Conservation (phyloP, 2,797 vertebrate genomes). For the Coregonus ussuriensis region DNA sequence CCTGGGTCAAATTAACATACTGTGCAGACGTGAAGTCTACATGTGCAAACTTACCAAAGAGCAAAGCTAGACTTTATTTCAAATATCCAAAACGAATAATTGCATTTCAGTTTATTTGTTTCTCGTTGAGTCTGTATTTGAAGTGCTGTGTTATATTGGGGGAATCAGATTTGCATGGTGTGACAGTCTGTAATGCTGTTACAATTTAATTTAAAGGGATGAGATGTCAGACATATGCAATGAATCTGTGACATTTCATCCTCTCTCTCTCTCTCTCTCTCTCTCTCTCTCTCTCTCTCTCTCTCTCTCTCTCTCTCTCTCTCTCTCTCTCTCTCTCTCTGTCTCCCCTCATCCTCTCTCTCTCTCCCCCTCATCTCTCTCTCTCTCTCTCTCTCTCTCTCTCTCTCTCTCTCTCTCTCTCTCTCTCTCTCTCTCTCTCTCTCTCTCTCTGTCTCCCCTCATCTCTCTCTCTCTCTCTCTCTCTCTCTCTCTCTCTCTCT, state of each 20-base stretch:
- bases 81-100: slow-evolving; percentile 13
- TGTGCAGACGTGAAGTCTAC: no score
- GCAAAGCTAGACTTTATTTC: background rate
- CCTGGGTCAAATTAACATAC: no score
- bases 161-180: slow-evolving; percentile 15
- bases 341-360: background rate
- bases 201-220: slow-evolving; percentile 11
- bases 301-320: background rate
- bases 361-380: no score
- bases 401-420: background rate
- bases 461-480: background rate
- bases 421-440: background rate
- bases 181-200: background rate
- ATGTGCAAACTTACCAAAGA: background rate
- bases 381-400: background rate
- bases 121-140: slow-evolving; percentile 9
- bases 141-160: slow-evolving; percentile 14
- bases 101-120: slow-evolving; percentile 16
- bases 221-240: background rate
- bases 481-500: background rate
- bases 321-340: background rate
- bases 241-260: slow-evolving; percentile 5
- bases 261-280: background rate
- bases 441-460: background rate
- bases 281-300: background rate